Evolutionary conservation across 2,888 invertebrate species (phyloP), one percentile per base, ranked within the genome.

Genomic region (Zygothrica quintamaculata): DNA sequence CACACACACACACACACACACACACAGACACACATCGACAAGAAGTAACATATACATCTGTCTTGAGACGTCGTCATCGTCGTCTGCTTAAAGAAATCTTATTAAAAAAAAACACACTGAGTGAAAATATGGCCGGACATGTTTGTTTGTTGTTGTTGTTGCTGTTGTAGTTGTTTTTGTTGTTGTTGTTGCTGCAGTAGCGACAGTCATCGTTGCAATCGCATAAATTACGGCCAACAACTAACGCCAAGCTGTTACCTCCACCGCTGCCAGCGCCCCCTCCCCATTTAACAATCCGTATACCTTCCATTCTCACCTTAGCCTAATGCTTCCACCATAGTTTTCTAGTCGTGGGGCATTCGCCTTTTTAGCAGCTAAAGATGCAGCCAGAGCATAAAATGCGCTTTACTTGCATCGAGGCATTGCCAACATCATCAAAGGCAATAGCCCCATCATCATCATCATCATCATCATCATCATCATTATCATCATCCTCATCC

Each of bases 161-260:
- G 29, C 13, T 42, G 18, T 52, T 58, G 34, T 39, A 56, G 48
- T 50, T 71, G 26, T 39, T 57, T 61, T n/a, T 73, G 56, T 16
- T 66, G 62, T 29, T 64, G 42, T 11, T 71, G 52, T 58, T 67
- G 70, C 61, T 74, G 75, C 71, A 59, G 65, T 78, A 84, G 80
- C 84, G 67, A 84, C 84, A 80, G 77, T 67, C 84, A 87, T 81
- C 87, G 87, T 84, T 81, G 80, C 84, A 84, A 80, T 80, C 85
- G 87, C 87, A 81, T 81, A 81, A 84, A 87, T 81, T 81, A 81
- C 79, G 70, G 51, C 59, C 74, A 64, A 55, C 75, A 77, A 58
- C 44, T 43, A 42, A 12, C 44, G 47, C 5, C 71, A 48, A 13
- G 50, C 40, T 9, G 16, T 44, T 6, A 11, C n/a, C 12, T 18